A percentile compares a stretch with the other conserved stretches of the same genome.
phyloP scores from a whole-genome alignment of 2,113 vertebrate species.

The Microtus montanus region DNA sequence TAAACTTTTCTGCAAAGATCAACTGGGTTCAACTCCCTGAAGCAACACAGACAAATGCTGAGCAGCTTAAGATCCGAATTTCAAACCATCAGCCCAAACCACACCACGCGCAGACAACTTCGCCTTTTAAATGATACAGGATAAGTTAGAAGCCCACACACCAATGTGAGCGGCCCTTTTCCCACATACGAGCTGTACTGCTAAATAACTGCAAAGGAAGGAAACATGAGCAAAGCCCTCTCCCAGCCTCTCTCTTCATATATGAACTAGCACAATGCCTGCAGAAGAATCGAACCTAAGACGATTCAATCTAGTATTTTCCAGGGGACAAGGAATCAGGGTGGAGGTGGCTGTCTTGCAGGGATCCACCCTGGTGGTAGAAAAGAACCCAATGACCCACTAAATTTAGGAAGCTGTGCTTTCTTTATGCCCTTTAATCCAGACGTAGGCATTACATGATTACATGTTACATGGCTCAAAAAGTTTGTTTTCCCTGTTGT shows the following conservation, averaged over 20 bases:
- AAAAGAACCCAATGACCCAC: not conserved
- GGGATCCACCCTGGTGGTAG: not conserved
- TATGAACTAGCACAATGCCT: not conserved
- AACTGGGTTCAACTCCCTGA: not conserved
- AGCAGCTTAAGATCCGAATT: constrained; percentile 18
- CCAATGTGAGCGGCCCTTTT: not conserved
- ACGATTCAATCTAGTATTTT: not conserved
- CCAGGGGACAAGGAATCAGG: not conserved
- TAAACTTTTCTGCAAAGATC: constrained; percentile 34
- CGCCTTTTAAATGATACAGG: not conserved
- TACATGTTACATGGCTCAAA: not conserved
- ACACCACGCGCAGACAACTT: not conserved
- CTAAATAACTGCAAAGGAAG: not conserved
- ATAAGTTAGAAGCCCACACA: not conserved
- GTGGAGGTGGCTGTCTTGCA: not conserved
- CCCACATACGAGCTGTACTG: not conserved
- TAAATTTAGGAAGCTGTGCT: not conserved
- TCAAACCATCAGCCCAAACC: not conserved
- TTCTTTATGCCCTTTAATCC: not conserved
- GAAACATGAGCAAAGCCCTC: not conserved
- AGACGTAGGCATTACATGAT: constrained; percentile 7
- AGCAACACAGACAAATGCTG: not conserved
- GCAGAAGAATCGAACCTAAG: not conserved
- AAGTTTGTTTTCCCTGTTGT: not conserved
- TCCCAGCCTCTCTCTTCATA: not conserved